Conservation (phyloP, 2,797 vertebrate species). For the Danio albolineatus region DNA sequence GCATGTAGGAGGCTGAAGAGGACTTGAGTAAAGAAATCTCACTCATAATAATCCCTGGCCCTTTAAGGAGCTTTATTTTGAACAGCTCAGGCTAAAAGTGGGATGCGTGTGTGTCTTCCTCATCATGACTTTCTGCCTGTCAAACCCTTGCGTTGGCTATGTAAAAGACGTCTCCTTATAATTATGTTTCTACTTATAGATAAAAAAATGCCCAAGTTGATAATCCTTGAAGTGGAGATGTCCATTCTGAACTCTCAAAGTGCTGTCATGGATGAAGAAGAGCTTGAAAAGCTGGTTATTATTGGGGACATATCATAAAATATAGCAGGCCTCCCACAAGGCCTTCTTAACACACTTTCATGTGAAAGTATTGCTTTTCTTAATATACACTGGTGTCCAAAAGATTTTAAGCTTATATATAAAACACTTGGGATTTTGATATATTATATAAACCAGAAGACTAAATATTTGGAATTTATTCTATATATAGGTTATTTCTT, state of each 20-base stretch:
- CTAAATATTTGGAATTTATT: too few species aligned
- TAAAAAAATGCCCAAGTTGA: conserved; percentile 12
- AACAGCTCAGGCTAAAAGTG: conserved; percentile 54
- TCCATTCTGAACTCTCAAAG: conserved; percentile 23
- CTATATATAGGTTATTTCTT: neutral
- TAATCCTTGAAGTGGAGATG: conserved; percentile 52
- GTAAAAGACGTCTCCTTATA: conserved; percentile 40
- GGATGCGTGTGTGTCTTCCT: conserved; percentile 49
- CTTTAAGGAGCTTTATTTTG: conserved; percentile 61
- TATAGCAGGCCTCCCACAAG: neutral
- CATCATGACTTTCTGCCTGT: conserved; percentile 42
- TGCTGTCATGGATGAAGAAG: conserved; percentile 24
- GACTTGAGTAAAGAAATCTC: conserved; percentile 44
- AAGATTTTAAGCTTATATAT: neutral
- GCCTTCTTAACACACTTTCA: neutral
- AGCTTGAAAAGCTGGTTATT: conserved; percentile 26
- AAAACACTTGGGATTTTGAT: neutral
- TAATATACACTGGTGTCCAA: neutral
- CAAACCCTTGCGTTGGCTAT: conserved; percentile 25
- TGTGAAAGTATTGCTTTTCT: neutral
- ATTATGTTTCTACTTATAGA: conserved; percentile 45
- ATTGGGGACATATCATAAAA: neutral
- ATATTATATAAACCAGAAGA: neutral
- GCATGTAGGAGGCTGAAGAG: conserved; percentile 44
- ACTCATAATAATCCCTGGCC: conserved; percentile 58